Base-by-base conservation (phyloP, 2,797 vertebrate genomes). In the Moxostoma hubbsi region DNA sequence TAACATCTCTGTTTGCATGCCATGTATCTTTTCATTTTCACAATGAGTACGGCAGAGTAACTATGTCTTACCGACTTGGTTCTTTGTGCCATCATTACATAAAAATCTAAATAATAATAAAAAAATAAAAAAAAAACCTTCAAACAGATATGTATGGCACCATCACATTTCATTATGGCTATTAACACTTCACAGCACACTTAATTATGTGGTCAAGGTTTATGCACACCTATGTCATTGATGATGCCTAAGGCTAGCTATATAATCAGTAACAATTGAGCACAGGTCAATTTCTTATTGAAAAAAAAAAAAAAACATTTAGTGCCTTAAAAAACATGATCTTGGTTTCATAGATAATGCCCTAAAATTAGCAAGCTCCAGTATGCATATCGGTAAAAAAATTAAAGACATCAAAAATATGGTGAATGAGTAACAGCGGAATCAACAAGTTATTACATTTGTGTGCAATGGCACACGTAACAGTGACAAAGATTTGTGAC, bases 321-420 rank as follows among this genome's bases (percentile, higher is more conserved):
- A 64, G 9, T 15, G 9, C n/a, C 7, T 24, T 51, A 13, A 57
- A 57, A 57, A 57, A 64, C 7, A 63, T 61, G 15, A 13, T 18
- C 13, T 54, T 46, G 53, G 57, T 18, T 49, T 75, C 12, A 43
- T 59, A 15, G 49, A 51, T 8, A 12, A 75, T 49, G 43, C 15
- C 5, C 53, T 57, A 36, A 65, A 57, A 75, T 0, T 5, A 47
- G 13, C 18, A 54, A 74, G 43, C 16, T 9, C 12, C 4, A 12
- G 7, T 6, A 45, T 11, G n/a, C 10, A 45, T 43, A 70, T 47
- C 5, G n/a, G n/a, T 59, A 58, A 6, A 18, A 47, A 6, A 18
- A 47, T 65, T 46, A 16, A 49, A 36, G 43, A 54, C 24, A 61
- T 36, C 55, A 75, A 50, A n/a, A 73, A 53, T 74, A 59, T 73